Conservation (phyloP, 2,888 invertebrate species). For the Palloptera scutellata region DNA sequence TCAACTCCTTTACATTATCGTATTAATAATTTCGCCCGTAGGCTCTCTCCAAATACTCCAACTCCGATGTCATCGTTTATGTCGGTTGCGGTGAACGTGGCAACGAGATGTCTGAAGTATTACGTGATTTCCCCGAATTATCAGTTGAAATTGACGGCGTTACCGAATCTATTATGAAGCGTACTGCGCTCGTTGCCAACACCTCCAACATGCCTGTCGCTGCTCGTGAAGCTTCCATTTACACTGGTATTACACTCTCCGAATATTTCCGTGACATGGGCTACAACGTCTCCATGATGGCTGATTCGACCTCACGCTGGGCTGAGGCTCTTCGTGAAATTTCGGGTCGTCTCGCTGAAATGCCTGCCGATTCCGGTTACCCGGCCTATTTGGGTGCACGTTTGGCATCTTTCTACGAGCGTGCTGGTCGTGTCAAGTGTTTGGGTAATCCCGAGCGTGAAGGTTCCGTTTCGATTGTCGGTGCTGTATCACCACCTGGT, state of each 20-base stretch:
- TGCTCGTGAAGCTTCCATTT: slow-evolving; percentile 99
- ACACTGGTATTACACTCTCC: slow-evolving; percentile 99
- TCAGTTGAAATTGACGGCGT: slow-evolving; percentile 96
- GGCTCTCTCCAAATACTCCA: slow-evolving; percentile 98
- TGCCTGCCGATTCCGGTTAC: slow-evolving; percentile 99
- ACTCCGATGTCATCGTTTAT: slow-evolving; percentile 99
- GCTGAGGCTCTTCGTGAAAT: slow-evolving; percentile 99
- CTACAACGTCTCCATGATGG: slow-evolving; percentile 99
- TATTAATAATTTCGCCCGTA: slow-evolving; percentile 65
- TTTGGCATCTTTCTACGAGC: slow-evolving; percentile 98
- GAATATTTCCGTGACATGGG: slow-evolving; percentile 99
- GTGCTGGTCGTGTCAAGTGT: slow-evolving; percentile 97
- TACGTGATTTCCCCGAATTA: slow-evolving; percentile 98
- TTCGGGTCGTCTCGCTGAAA: slow-evolving; percentile 98
- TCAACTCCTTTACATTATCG: not conserved
- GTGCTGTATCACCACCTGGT: slow-evolving; percentile 99
- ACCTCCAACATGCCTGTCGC: slow-evolving; percentile 99
- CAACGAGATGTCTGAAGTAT: slow-evolving; percentile 99
- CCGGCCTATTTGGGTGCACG: slow-evolving; percentile 99
- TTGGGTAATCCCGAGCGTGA: slow-evolving; percentile 97
- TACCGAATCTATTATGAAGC: slow-evolving; percentile 99
- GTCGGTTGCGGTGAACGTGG: slow-evolving; percentile 99
- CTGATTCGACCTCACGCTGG: slow-evolving; percentile 99
- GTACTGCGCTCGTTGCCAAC: slow-evolving; percentile 98
- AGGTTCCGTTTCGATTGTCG: slow-evolving; percentile 99